Percentiles rank a stretch among this genome's conserved stretches.
Evolutionary conservation across 2,888 invertebrate species (phyloP).

Genomic region (Synergus laeviventris): DNA sequence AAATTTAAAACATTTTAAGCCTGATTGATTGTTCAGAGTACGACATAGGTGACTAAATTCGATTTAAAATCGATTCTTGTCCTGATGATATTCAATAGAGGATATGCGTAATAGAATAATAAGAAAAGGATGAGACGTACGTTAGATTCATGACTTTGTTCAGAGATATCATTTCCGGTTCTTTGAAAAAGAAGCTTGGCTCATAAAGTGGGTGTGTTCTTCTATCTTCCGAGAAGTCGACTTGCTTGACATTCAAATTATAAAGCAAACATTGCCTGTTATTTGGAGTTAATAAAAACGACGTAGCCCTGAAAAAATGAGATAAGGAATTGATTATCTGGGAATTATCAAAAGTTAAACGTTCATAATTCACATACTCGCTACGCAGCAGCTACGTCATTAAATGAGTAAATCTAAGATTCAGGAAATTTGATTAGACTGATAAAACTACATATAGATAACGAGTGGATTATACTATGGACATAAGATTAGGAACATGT

Average conservation of each 20-base stretch:
- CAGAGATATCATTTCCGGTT: too few species aligned
- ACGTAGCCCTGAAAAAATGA: neutral
- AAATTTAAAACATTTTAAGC: too few species aligned
- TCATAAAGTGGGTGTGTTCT: neutral
- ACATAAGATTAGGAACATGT: neutral
- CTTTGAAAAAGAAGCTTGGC: neutral
- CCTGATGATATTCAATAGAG: too few species aligned
- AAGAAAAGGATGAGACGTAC: too few species aligned
- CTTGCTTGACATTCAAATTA: neutral
- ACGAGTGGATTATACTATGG: neutral
- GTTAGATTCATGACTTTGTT: too few species aligned
- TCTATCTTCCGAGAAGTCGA: neutral
- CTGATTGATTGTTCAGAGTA: too few species aligned
- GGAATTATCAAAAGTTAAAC: neutral
- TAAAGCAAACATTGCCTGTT: neutral
- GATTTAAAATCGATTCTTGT: too few species aligned
- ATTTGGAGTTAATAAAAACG: neutral
- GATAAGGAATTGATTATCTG: constrained; percentile 1
- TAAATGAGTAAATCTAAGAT: neutral
- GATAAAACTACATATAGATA: neutral
- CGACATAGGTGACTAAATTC: too few species aligned
- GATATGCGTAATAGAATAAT: too few species aligned
- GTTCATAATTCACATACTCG: neutral
- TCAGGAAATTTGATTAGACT: constrained; percentile 6
- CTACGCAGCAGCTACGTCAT: constrained; percentile 1